Evolutionary conservation across 2,797 vertebrate species (phyloP), one percentile per base, ranked within the genome.

Genomic region (Melanotaenia pygmaea): DNA sequence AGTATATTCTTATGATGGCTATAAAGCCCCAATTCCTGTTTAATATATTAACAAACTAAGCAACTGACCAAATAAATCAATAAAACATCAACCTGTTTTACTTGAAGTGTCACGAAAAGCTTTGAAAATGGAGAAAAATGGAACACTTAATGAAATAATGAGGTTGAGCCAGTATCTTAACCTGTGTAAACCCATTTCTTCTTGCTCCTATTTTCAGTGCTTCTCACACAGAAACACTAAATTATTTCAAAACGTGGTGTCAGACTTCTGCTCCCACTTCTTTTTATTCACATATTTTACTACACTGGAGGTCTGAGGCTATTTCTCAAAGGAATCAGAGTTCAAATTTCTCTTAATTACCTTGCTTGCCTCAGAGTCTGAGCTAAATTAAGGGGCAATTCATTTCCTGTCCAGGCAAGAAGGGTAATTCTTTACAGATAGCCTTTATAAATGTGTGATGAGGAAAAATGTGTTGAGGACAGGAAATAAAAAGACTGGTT

Each of bases 311-410:
- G 38, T 74, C 71, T 65, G 61, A 14, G 47, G 59, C 38, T 67
- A 67, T 78, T 82, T 80, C 61, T 84, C 75, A 74, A n/a, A 64
- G 34, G 61, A 58, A 72, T 61, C 60, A 66, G 62, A 82, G 70
- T 80, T 85, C 78, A 86, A 64, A 73, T 80, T 89, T 76, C 54
- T 79, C 73, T 79, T 91, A 91, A 92, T 90, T 90, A 89, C 83
- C 71, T 76, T 84, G 67, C 61, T 65, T 72, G 63, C 24, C 78
- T 70, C 59, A 59, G 65, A 76, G 70, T 61, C 64, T 1, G 77
- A 78, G 84, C 81, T 88, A 88, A 89, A 90, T 90, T 81, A 86
- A 85, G 85, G 79, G 71, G 45, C 76, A 83, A 88, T 88, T 89
- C 30, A 87, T 90, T 89, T 87, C 76, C 83, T 82, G 81, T 76